phyloP scores from a whole-genome alignment of 2,888 invertebrate species.

The Keiferia lycopersicella region DNA sequence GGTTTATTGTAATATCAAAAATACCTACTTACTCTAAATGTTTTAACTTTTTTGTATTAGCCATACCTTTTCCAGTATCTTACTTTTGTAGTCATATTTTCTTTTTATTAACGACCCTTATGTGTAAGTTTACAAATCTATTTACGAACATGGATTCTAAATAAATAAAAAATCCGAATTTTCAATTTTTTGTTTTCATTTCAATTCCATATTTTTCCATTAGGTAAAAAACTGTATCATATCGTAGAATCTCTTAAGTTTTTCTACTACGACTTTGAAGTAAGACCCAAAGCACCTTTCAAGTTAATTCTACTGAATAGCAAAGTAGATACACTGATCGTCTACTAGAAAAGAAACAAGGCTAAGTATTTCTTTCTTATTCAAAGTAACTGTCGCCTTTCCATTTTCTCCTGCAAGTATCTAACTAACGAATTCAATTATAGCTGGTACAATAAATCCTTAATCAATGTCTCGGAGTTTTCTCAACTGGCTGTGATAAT shows the following conservation, averaged over 20 bases:
- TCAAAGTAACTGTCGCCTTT: constrained; percentile 9
- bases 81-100: constrained; percentile 76
- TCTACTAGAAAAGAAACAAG: background rate
- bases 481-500: constrained; percentile 14
- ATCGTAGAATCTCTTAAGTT: no score
- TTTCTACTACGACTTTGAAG: no score
- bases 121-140: constrained; percentile 76
- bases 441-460: constrained; percentile 11
- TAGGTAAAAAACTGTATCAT: background rate
- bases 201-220: background rate
- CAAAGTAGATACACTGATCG: background rate
- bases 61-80: constrained; percentile 58
- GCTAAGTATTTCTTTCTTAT: constrained; percentile 6
- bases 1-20: constrained; percentile 34
- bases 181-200: background rate
- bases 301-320: background rate
- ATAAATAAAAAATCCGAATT: constrained; percentile 74
- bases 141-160: constrained; percentile 78
- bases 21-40: constrained; percentile 18
- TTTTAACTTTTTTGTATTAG: constrained; percentile 53
- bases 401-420: background rate
- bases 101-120: constrained; percentile 74
- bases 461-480: constrained; percentile 27
- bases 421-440: constrained; percentile 9
- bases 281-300: background rate